Evolutionary conservation across 2,113 vertebrate species (phyloP).

Genomic region (Pelvicachromis taeniatus): DNA sequence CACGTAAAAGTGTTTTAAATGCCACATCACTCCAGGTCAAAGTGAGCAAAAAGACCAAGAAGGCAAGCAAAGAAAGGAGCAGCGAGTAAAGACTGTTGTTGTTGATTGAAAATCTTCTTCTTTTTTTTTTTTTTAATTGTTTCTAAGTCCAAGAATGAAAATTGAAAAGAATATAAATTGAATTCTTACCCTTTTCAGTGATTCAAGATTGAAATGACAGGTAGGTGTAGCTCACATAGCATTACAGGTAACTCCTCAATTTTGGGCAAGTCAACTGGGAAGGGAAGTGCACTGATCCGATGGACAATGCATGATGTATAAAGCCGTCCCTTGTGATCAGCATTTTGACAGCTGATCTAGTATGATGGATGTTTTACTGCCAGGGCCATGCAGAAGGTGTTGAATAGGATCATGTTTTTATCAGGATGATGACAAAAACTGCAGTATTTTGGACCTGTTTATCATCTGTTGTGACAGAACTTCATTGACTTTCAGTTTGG

Average conservation of each 20-base stretch:
- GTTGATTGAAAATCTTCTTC: neutral
- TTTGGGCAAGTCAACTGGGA: neutral
- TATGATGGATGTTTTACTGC: slow-evolving; percentile 57
- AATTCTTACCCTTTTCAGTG: neutral
- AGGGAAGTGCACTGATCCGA: slow-evolving; percentile 23
- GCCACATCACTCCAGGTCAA: neutral
- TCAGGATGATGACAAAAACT: neutral
- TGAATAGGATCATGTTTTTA: neutral
- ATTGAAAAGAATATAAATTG: neutral
- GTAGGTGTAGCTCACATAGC: neutral
- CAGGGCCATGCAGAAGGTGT: neutral
- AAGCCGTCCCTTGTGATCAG: slow-evolving; percentile 43
- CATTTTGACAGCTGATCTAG: slow-evolving; percentile 52
- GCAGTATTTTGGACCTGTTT: neutral
- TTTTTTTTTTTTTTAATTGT: neutral
- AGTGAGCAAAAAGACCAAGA: neutral
- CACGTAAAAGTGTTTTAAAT: neutral
- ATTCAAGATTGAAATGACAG: neutral
- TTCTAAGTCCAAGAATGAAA: neutral
- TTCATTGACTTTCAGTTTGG: neutral
- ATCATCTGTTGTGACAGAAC: neutral
- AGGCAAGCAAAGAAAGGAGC: neutral
- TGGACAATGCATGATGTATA: slow-evolving; percentile 11
- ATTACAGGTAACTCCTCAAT: neutral
- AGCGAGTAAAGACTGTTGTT: neutral